Evolutionary conservation across 2,797 vertebrate genomes (phyloP).

Genomic region (Nyctibius grandis): DNA sequence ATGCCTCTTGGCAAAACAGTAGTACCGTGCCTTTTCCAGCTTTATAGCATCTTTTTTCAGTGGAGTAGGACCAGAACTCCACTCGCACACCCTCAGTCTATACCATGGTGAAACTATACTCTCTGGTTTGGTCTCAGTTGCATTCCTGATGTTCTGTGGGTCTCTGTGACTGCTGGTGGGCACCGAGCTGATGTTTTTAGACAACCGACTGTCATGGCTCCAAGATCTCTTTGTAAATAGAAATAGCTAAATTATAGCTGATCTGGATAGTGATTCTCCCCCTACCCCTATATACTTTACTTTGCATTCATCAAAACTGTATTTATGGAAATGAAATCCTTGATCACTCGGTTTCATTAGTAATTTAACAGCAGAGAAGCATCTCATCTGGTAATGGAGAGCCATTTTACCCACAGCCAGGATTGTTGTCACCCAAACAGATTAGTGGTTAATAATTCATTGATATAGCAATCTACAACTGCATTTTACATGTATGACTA

Average conservation of each 20-base stretch:
- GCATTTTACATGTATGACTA: not conserved
- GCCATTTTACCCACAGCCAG: not conserved
- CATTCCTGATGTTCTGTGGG: not conserved
- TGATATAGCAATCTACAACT: not conserved
- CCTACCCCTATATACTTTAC: not conserved
- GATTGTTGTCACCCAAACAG: not conserved
- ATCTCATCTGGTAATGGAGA: not conserved
- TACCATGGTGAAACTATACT: not conserved
- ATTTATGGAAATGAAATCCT: not conserved
- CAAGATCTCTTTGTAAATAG: not conserved
- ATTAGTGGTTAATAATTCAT: not conserved
- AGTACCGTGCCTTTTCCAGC: not conserved
- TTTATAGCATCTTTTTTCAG: not conserved
- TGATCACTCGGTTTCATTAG: not conserved
- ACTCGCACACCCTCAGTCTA: not conserved
- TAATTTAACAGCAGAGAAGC: not conserved
- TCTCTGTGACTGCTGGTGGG: not conserved
- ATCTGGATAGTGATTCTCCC: not conserved
- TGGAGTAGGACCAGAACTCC: not conserved
- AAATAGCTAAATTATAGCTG: not conserved
- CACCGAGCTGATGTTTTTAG: not conserved
- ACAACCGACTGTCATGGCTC: not conserved
- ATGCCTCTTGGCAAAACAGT: not conserved
- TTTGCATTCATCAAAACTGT: not conserved
- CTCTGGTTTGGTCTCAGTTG: not conserved